Percentiles rank a stretch among this genome's conserved stretches.
phyloP scores from a whole-genome alignment of 2,888 invertebrate species.

The Cyaniris semiargus region DNA sequence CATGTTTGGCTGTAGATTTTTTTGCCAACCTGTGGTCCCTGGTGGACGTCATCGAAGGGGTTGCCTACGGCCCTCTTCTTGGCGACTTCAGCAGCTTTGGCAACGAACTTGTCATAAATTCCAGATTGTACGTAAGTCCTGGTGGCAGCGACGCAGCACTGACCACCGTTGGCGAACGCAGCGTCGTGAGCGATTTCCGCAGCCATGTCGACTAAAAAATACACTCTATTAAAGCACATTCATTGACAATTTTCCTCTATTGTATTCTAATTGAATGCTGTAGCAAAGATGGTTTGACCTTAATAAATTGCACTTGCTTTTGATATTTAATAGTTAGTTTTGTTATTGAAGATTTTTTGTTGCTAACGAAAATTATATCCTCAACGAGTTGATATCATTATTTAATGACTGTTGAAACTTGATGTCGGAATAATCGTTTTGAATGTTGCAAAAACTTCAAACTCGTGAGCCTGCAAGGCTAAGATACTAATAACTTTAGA shows the following conservation, averaged over 20 bases:
- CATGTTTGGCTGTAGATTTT: background rate
- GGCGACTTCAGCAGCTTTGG: conserved; percentile 86
- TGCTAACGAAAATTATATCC: background rate
- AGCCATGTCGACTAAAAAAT: conserved; percentile 64
- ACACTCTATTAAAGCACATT: background rate
- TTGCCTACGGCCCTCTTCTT: conserved; percentile 88
- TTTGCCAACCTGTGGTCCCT: conserved; percentile 91
- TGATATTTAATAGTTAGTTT: background rate
- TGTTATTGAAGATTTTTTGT: no score
- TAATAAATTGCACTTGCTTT: background rate
- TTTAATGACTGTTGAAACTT: background rate
- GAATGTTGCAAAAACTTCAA: background rate
- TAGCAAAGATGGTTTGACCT: background rate
- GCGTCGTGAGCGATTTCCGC: conserved; percentile 72
- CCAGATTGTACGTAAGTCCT: conserved; percentile 94
- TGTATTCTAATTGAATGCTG: background rate
- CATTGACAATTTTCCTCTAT: background rate
- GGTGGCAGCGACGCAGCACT: conserved; percentile 86
- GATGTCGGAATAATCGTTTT: background rate
- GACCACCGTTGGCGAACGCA: conserved; percentile 70
- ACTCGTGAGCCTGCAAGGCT: background rate
- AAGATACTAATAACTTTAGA: background rate
- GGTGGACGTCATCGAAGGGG: conserved; percentile 87
- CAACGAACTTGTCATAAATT: conserved; percentile 93
- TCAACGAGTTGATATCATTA: background rate